Conservation (phyloP, 2,888 invertebrate species). For the Mythimna impura region DNA sequence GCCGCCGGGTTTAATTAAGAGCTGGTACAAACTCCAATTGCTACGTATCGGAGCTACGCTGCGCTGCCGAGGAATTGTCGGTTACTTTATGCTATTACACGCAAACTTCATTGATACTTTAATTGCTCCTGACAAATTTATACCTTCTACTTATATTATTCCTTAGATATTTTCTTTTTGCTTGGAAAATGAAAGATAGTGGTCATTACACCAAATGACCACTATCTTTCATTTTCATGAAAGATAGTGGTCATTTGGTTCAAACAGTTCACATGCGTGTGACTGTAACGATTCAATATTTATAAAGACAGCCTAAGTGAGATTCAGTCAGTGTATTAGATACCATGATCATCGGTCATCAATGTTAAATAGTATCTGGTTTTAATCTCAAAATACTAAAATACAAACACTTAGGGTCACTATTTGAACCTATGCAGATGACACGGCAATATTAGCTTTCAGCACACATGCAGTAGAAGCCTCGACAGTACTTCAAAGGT, state of each 20-base stretch:
- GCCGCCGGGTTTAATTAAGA: conserved; percentile 87
- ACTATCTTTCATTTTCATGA: too few relatives aligned
- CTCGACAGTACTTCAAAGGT: too few relatives aligned
- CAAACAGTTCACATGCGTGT: not conserved
- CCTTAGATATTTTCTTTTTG: not conserved
- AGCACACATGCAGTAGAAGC: too few relatives aligned
- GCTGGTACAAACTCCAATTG: conserved; percentile 80
- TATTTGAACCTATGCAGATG: too few relatives aligned
- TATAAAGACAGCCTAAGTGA: not conserved
- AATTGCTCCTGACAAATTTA: conserved; percentile 61
- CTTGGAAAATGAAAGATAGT: not conserved
- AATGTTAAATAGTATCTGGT: too few relatives aligned
- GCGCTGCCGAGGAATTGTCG: conserved; percentile 68
- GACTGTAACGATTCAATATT: not conserved
- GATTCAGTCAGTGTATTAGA: not conserved
- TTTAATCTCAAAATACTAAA: too few relatives aligned
- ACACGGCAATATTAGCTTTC: too few relatives aligned
- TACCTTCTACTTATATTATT: conserved; percentile 41
- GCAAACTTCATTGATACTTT: conserved; percentile 73
- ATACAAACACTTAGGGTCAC: too few relatives aligned
- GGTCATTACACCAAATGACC: too few relatives aligned
- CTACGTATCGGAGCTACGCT: conserved; percentile 78
- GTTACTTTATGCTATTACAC: conserved; percentile 75
- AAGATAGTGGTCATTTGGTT: not conserved
- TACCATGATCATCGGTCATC: not conserved